Evolutionary conservation across 2,113 vertebrate species (phyloP).

Genomic region (Stictonetta naevosa): DNA sequence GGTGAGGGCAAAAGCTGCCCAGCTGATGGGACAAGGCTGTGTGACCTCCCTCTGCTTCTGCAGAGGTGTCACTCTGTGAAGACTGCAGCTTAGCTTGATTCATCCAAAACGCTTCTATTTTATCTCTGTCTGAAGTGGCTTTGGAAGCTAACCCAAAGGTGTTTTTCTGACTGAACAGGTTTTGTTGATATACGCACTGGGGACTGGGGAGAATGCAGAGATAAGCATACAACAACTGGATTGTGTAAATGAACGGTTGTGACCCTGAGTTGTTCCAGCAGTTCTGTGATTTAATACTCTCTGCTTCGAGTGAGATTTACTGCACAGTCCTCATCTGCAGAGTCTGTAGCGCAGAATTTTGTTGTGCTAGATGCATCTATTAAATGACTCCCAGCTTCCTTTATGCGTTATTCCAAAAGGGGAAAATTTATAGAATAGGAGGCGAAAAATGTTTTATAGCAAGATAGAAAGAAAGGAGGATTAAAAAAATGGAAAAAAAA

Average conservation of each 20-base stretch:
- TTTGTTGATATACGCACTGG: background rate
- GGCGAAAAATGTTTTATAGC: background rate
- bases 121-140: background rate
- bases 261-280: background rate
- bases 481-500: background rate
- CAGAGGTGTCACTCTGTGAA: background rate
- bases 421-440: background rate
- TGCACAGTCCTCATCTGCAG: background rate
- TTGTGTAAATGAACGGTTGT: background rate
- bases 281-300: background rate
- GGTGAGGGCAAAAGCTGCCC: background rate
- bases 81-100: background rate
- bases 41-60: fast-evolving
- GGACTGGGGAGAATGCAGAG: background rate
- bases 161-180: background rate
- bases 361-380: background rate
- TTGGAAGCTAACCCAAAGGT: background rate
- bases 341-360: background rate
- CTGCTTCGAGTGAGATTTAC: background rate
- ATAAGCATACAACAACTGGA: background rate
- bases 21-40: background rate
- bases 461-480: background rate
- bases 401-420: background rate
- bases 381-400: background rate
- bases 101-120: background rate